These are phyloP conservation scores for Mesocricetus auratus DNA, from an alignment of 2,113 vertebrate species.

Conservation along the genomic window DNA sequence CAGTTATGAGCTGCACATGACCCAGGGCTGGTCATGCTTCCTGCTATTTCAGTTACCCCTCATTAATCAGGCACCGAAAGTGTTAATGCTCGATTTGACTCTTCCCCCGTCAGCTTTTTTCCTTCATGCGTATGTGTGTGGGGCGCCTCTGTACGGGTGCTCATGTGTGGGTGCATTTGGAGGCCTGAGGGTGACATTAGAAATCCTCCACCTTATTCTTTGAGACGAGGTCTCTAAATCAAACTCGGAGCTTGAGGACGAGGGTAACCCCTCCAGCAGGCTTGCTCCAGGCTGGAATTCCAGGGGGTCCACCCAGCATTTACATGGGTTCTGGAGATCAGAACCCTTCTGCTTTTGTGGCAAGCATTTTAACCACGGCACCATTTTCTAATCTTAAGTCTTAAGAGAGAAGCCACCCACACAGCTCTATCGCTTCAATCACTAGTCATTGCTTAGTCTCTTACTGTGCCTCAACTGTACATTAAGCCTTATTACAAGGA, in stretches of 20 bases:
- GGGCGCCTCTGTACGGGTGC: neutral
- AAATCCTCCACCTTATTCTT: neutral
- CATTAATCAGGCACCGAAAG: neutral
- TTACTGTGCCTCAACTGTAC: neutral
- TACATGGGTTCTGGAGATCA: neutral
- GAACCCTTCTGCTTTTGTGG: neutral
- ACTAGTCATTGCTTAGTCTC: neutral
- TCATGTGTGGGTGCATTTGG: too few relatives aligned
- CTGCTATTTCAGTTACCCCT: neutral
- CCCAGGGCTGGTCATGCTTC: too few relatives aligned
- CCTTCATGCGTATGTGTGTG: neutral
- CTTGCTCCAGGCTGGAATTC: neutral
- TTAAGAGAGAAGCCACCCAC: neutral
- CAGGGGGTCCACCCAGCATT: neutral
- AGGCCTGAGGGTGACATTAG: neutral
- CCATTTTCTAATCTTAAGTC: neutral
- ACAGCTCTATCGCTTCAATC: neutral
- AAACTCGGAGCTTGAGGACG: neutral
- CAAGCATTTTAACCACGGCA: too few relatives aligned
- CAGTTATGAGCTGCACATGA: accelerated
- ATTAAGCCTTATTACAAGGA: neutral
- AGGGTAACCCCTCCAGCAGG: neutral
- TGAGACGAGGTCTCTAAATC: neutral
- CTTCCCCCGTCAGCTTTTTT: too few relatives aligned
- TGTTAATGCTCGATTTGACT: neutral